A percentile compares a stretch with the other conserved stretches of the same genome.
Evolutionary conservation across 2,113 vertebrate species (phyloP).

Genomic region (Embiotoca jacksoni): DNA sequence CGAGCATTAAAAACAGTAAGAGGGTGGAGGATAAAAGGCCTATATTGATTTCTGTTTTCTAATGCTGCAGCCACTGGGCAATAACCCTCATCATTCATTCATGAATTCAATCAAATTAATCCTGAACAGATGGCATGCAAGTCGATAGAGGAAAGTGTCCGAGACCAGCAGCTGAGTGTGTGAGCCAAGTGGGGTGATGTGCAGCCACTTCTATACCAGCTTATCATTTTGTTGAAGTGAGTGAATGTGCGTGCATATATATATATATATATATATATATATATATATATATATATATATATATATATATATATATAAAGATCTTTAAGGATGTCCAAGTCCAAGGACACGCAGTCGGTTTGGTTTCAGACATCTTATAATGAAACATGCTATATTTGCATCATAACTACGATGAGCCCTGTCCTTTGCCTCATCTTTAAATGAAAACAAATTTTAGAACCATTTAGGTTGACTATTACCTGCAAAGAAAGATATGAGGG

Average conservation of each 20-base stretch:
- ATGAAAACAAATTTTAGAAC: too few relatives aligned
- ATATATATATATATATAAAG: too few relatives aligned
- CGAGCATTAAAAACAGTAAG: slow-evolving; percentile 32
- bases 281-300: too few relatives aligned
- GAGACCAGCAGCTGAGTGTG: slow-evolving; percentile 1
- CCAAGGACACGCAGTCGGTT: too few relatives aligned
- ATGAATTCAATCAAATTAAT: slow-evolving; percentile 72
- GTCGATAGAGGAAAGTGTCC: slow-evolving; percentile 48
- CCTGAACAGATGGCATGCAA: slow-evolving; percentile 65
- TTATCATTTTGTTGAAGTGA: slow-evolving; percentile 2
- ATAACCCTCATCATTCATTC: slow-evolving; percentile 61
- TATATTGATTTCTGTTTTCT: slow-evolving; percentile 45
- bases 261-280: too few relatives aligned
- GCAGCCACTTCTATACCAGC: slow-evolving; percentile 14
- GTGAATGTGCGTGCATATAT: background rate
- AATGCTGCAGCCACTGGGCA: slow-evolving; percentile 38
- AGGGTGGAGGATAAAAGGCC: slow-evolving; percentile 57
- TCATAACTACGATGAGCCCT: too few relatives aligned
- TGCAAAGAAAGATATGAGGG: too few relatives aligned
- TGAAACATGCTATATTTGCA: too few relatives aligned
- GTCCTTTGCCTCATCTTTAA: too few relatives aligned
- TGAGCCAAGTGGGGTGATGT: slow-evolving; percentile 24
- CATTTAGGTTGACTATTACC: too few relatives aligned
- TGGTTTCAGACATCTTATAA: too few relatives aligned
- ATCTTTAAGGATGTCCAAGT: too few relatives aligned